Conservation (phyloP, 2,888 invertebrate genomes). For the Acanthosoma haemorrhoidale region DNA sequence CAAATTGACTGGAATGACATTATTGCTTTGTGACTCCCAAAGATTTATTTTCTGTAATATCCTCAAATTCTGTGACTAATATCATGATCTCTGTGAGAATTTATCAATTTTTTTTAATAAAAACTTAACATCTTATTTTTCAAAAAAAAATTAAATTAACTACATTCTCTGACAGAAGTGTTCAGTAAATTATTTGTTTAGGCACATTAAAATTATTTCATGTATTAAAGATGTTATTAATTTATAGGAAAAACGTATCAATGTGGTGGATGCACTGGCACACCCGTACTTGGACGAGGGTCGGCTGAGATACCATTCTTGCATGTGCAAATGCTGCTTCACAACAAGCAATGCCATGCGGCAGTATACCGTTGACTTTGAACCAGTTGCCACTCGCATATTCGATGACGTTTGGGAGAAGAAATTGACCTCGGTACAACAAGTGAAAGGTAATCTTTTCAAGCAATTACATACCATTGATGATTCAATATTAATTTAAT, state of each 20-base stretch:
- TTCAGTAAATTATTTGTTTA: neutral
- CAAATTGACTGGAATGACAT: no score
- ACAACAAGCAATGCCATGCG: constrained; percentile 65
- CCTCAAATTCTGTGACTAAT: no score
- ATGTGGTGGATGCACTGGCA: constrained; percentile 88
- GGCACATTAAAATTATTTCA: no score
- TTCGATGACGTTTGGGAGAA: constrained; percentile 97
- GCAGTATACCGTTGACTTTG: constrained; percentile 84
- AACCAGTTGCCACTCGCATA: constrained; percentile 81
- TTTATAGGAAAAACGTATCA: constrained; percentile 81
- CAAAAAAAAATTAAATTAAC: neutral
- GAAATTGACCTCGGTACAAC: constrained; percentile 84
- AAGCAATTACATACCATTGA: no score
- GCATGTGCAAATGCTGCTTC: constrained; percentile 99
- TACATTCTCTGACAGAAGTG: neutral
- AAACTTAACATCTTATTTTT: neutral
- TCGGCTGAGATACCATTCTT: constrained; percentile 95
- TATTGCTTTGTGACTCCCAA: no score
- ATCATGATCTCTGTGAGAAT: neutral
- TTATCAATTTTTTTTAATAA: neutral
- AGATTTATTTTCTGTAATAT: no score
- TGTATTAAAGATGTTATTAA: neutral
- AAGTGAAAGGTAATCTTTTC: constrained; percentile 95
- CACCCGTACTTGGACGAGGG: constrained; percentile 98
- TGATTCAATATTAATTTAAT: no score